These are phyloP conservation scores for Cantharis nigra DNA, from an alignment of 2,888 invertebrate species.

Conservation along the genomic window DNA sequence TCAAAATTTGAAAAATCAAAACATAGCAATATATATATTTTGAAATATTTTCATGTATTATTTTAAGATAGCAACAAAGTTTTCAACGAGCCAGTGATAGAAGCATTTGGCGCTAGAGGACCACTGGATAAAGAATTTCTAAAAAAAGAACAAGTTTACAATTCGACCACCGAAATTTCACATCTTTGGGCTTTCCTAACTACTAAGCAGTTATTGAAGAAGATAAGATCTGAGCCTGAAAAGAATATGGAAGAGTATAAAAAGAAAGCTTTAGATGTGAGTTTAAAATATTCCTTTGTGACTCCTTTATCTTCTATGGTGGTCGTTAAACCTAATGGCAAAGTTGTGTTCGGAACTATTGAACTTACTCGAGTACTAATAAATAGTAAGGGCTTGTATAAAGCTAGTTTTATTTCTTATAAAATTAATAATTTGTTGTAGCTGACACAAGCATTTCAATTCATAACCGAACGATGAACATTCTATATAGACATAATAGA, in stretches of 20 bases:
- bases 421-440: no score
- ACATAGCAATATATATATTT: no score
- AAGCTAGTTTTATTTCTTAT: no score
- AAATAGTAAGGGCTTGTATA: no score
- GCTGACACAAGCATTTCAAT: no score
- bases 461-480: no score
- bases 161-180: not conserved
- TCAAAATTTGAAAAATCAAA: no score
- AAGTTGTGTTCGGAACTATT: not conserved
- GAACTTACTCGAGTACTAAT: not conserved
- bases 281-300: not conserved
- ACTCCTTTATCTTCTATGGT: not conserved
- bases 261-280: not conserved
- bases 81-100: not conserved
- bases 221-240: not conserved
- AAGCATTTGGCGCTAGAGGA: not conserved
- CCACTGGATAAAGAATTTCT: not conserved
- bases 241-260: not conserved
- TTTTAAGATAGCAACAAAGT: not conserved
- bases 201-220: not conserved
- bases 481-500: no score
- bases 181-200: not conserved
- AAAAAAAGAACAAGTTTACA: not conserved
- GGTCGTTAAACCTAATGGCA: not conserved
- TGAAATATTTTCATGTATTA: no score